A percentile compares a stretch with the other conserved stretches of the same genome.
These are phyloP conservation scores for Upupa epops DNA, from an alignment of 2,113 vertebrate genomes.

Conservation along the genomic window DNA sequence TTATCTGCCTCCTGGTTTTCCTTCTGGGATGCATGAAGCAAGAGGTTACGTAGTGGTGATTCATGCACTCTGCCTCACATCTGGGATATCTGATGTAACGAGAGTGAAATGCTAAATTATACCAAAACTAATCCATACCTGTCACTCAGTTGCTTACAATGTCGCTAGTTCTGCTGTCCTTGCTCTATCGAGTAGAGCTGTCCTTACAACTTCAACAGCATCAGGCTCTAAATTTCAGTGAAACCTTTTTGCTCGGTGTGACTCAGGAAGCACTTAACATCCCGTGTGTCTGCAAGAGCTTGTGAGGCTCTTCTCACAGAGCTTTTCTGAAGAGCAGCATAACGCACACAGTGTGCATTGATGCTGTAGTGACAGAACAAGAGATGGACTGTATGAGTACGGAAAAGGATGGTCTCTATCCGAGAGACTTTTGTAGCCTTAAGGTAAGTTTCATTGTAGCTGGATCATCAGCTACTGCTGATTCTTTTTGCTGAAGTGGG, in stretches of 20 bases:
- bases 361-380: rapidly evolving
- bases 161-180: not conserved
- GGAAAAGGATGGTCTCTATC: not conserved
- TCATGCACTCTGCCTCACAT: not conserved
- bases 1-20: not conserved
- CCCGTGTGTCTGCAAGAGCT: not conserved
- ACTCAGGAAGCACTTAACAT: not conserved
- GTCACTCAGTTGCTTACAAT: not conserved
- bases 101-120: not conserved
- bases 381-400: not conserved
- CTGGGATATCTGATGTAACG: not conserved
- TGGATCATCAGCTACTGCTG: not conserved
- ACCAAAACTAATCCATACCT: not conserved
- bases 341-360: not conserved
- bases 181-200: not conserved
- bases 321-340: not conserved
- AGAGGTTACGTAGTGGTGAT: not conserved
- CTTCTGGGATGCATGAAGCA: not conserved
- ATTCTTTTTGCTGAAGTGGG: not conserved
- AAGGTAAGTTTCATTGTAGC: not conserved
- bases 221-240: rapidly evolving
- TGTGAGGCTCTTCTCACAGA: not conserved
- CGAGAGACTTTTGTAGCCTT: not conserved
- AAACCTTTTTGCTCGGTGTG: not conserved
- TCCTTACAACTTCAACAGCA: not conserved